Conservation (phyloP, 2,888 invertebrate genomes). For the Creontiades dilutus region DNA sequence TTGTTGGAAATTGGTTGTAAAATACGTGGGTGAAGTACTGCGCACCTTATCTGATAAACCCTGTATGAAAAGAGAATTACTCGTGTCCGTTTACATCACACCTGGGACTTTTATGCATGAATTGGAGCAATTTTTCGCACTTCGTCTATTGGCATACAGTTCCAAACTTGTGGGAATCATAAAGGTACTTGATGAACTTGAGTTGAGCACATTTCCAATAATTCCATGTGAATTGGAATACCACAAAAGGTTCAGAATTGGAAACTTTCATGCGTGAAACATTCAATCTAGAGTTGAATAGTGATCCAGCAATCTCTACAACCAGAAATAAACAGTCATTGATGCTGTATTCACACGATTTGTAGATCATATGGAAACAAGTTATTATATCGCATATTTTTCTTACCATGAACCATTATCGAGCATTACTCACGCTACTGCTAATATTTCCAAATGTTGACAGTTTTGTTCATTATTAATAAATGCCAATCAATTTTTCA, state of each 20-base stretch:
- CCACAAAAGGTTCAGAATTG: slow-evolving; percentile 11
- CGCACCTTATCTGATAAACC: too few species aligned
- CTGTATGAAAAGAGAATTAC: not conserved
- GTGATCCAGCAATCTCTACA: slow-evolving; percentile 31
- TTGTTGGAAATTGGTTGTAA: too few species aligned
- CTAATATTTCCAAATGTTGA: too few species aligned
- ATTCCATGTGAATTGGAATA: slow-evolving; percentile 13
- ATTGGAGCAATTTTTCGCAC: not conserved
- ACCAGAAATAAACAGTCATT: slow-evolving; percentile 15
- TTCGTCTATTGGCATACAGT: not conserved
- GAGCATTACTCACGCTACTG: too few species aligned
- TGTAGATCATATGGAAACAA: too few species aligned
- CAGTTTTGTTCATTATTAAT: too few species aligned
- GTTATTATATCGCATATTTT: too few species aligned
- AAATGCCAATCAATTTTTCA: too few species aligned
- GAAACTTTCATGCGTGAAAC: slow-evolving; percentile 29
- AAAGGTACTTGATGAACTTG: slow-evolving; percentile 18
- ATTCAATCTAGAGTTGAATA: slow-evolving; percentile 46
- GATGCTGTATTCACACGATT: too few species aligned
- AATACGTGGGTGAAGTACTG: too few species aligned
- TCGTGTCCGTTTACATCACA: not conserved
- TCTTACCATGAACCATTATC: too few species aligned
- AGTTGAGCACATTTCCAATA: slow-evolving; percentile 5
- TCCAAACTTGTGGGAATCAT: not conserved
- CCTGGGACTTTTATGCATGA: not conserved